Conservation (phyloP, 2,797 vertebrate genomes). For the Emys orbicularis region DNA sequence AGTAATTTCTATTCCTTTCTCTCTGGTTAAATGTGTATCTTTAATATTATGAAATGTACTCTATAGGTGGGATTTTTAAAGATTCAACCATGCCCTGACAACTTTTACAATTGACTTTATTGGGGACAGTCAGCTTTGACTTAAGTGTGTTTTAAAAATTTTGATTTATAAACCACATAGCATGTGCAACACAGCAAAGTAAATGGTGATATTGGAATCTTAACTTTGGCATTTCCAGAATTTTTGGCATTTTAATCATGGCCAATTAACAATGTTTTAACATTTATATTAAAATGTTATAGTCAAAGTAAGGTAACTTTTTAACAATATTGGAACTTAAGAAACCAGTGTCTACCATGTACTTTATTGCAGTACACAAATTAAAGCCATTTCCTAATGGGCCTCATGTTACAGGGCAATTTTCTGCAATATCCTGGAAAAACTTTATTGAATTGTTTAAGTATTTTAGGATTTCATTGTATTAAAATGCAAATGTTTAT, state of each 20-base stretch:
- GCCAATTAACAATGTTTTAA: background rate
- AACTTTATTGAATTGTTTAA: background rate
- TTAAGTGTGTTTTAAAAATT: background rate
- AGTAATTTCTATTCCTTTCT: background rate
- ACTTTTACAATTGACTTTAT: background rate
- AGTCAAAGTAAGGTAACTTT: no score
- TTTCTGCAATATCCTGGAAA: background rate
- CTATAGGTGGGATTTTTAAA: background rate
- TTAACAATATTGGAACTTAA: slow-evolving; percentile 10
- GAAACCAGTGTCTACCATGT: background rate
- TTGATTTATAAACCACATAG: background rate
- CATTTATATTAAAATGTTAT: background rate
- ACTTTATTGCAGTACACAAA: background rate
- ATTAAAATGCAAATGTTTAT: background rate
- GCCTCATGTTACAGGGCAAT: background rate
- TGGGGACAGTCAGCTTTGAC: background rate
- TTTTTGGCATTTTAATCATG: background rate
- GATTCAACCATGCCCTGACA: background rate
- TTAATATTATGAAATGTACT: background rate
- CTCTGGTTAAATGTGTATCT: background rate
- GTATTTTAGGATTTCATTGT: background rate
- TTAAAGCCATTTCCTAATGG: background rate
- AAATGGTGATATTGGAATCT: background rate
- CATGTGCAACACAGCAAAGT: background rate
- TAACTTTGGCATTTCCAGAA: no score